A percentile compares a stretch with the other conserved stretches of the same genome.
Conservation (phyloP, 1,140 invertebrate genomes). For the Cydia fagiglandana region DNA sequence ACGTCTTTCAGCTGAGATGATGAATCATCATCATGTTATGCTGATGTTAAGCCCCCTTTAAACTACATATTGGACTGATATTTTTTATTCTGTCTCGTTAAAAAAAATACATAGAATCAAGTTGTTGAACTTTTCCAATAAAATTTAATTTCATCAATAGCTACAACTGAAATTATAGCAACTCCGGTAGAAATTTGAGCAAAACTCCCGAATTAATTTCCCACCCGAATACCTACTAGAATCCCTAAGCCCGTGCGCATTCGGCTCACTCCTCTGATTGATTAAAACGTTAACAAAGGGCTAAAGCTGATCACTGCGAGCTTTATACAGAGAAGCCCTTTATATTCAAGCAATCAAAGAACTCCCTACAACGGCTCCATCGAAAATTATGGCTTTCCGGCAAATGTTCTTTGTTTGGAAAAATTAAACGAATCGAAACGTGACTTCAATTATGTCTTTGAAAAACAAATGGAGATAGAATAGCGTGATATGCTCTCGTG, state of each 20-base stretch:
- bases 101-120: background rate
- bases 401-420: conserved; percentile 28
- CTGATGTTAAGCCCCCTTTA: too few species aligned
- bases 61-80: too few species aligned
- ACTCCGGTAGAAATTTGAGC: conserved; percentile 4
- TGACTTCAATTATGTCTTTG: conserved; percentile 29
- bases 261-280: conserved; percentile 58
- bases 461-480: conserved; percentile 17
- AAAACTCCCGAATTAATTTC: conserved; percentile 14
- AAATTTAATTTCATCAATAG: background rate
- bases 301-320: conserved; percentile 70
- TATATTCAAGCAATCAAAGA: conserved; percentile 72
- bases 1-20: too few species aligned
- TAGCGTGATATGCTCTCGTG: background rate
- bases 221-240: conserved; percentile 22
- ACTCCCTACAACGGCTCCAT: conserved; percentile 51
- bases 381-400: conserved; percentile 32
- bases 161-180: background rate
- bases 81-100: too few species aligned
- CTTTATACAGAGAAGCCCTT: conserved; percentile 71
- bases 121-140: background rate
- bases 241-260: conserved; percentile 9
- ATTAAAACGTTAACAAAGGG: conserved; percentile 76
- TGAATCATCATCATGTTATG: too few species aligned
- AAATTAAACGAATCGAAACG: conserved; percentile 27